Percentiles rank a stretch among this genome's conserved stretches.
These are phyloP conservation scores for Pelecanoides urinatrix DNA, from an alignment of 2,113 vertebrate species.

Conservation along the genomic window DNA sequence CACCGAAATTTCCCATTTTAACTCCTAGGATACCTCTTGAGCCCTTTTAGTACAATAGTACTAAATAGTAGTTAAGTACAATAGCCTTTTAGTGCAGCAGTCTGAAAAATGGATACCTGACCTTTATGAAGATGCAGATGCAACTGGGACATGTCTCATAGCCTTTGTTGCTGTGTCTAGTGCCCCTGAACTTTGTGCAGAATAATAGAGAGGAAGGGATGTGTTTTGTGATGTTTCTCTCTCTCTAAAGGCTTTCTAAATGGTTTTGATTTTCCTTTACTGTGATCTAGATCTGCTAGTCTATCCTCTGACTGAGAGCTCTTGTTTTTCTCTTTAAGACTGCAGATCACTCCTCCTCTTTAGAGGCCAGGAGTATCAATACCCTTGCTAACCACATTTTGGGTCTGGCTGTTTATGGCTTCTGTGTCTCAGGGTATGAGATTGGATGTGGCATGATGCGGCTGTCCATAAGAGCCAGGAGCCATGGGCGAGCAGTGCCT, in stretches of 20 bases:
- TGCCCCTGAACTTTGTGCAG: background rate
- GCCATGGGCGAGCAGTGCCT: background rate
- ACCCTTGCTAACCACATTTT: background rate
- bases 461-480: background rate
- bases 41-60: background rate
- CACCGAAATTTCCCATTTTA: background rate
- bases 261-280: background rate
- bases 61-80: background rate
- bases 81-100: background rate
- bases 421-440: background rate
- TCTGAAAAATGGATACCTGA: background rate
- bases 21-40: background rate
- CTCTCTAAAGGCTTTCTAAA: background rate
- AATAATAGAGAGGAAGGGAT: background rate
- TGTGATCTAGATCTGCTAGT: background rate
- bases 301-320: background rate
- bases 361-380: background rate
- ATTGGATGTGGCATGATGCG: background rate
- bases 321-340: background rate
- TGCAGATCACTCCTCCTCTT: background rate
- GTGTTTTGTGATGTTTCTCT: background rate
- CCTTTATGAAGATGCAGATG: background rate
- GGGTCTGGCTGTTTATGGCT: background rate
- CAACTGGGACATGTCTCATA: background rate
- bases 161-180: background rate